Conservation (phyloP, 2,888 invertebrate species). For the Eilema sororculum region DNA sequence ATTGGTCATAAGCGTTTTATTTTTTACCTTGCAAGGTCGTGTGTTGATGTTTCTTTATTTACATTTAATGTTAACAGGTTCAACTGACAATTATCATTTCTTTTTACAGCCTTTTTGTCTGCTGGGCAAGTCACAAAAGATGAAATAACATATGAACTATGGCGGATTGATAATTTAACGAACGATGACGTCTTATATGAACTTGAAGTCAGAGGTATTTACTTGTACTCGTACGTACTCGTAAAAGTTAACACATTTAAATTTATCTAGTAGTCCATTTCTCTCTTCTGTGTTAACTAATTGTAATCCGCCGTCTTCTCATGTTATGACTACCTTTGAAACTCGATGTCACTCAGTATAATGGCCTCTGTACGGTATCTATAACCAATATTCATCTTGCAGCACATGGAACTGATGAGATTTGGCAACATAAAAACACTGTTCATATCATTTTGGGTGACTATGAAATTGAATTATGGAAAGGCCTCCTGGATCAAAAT, state of each 20-base stretch:
- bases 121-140: not conserved
- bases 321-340: too few species aligned
- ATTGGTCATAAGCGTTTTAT: conserved; percentile 3
- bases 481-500: not conserved
- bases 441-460: conserved; percentile 7
- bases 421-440: conserved; percentile 7
- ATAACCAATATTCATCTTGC: not conserved
- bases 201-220: conserved; percentile 9
- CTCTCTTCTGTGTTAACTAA: too few species aligned
- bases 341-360: too few species aligned
- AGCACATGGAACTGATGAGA: conserved; percentile 12
- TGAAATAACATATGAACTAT: conserved; percentile 9
- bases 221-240: too few species aligned
- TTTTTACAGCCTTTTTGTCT: not conserved
- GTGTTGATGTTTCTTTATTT: not conserved
- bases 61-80: too few species aligned
- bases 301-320: too few species aligned
- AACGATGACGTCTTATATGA: conserved; percentile 4
- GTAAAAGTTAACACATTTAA: too few species aligned
- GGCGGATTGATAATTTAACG: conserved; percentile 7
- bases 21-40: not conserved
- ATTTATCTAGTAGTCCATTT: too few species aligned
- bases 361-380: too few species aligned
- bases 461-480: not conserved
- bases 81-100: not conserved